Evolutionary conservation across 2,888 invertebrate species (phyloP).

Genomic region (Aleiodes leptofemur): DNA sequence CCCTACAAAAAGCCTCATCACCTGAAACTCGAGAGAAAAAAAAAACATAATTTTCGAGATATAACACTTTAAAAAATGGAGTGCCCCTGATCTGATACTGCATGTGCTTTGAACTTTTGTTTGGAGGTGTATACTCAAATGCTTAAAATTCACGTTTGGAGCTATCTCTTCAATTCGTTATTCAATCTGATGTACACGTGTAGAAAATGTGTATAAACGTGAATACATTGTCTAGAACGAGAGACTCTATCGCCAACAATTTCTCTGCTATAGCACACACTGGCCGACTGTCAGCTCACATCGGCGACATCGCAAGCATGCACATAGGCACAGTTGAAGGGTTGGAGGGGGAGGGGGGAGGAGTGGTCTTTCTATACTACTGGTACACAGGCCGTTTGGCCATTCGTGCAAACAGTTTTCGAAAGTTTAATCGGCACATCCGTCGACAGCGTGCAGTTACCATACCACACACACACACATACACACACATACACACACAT

Average conservation of each 20-base stretch:
- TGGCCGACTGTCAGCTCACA: slow-evolving; percentile 16
- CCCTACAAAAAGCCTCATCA: no score
- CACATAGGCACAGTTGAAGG: slow-evolving; percentile 27
- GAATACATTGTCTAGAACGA: slow-evolving; percentile 9
- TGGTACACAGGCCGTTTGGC: slow-evolving; percentile 57
- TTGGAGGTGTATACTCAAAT: no score
- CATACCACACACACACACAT: not conserved
- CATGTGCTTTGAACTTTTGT: no score
- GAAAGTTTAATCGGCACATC: slow-evolving; percentile 73
- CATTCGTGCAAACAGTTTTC: slow-evolving; percentile 74
- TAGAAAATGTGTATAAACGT: not conserved
- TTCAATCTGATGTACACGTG: not conserved
- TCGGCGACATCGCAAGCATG: slow-evolving; percentile 33
- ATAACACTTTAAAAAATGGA: no score
- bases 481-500: not conserved
- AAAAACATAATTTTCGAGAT: no score
- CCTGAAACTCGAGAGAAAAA: no score
- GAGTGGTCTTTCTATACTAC: slow-evolving; percentile 37
- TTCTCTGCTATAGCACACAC: slow-evolving; percentile 47
- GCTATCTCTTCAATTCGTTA: not conserved
- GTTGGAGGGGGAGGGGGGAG: not conserved
- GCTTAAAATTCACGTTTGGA: no score
- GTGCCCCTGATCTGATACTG: no score
- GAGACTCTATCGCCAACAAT: slow-evolving; percentile 37
- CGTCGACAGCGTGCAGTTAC: slow-evolving; percentile 53